A percentile compares a stretch with the other conserved stretches of the same genome.
phyloP scores from a whole-genome alignment of 1,140 invertebrate species.

The Meloidogyne exigua region DNA sequence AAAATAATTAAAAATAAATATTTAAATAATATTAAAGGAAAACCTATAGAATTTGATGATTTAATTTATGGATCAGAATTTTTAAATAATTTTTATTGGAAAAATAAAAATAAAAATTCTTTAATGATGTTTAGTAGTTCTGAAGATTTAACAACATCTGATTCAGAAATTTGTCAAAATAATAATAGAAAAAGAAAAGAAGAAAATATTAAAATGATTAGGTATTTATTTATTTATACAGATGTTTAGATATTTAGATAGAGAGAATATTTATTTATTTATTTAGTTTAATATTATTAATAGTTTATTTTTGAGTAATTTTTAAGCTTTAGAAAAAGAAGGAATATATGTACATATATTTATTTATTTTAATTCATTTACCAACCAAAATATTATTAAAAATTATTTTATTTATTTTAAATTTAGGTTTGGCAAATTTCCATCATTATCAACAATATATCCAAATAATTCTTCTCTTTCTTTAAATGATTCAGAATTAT shows the following conservation, averaged over 20 bases:
- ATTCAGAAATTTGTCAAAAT: not conserved
- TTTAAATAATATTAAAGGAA: not conserved
- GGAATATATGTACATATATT: no score
- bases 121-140: not conserved
- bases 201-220: conserved; percentile 6
- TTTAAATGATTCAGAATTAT: conserved; percentile 33
- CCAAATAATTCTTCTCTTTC: conserved; percentile 41
- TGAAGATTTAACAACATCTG: not conserved
- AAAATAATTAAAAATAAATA: not conserved
- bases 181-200: not conserved
- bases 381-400: no score
- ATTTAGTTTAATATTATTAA: no score
- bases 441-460: conserved; percentile 39
- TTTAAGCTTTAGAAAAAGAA: no score
- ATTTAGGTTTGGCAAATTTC: conserved; percentile 19
- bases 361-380: no score
- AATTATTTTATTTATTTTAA: not conserved
- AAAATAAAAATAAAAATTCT: conserved; percentile 3
- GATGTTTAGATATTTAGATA: no score
- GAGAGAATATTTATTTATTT: no score
- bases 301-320: no score
- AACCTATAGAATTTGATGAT: not conserved
- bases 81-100: conserved; percentile 5
- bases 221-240: no score
- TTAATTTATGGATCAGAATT: not conserved